Conservation (phyloP, 2,113 vertebrate species). For the Rhineura floridana region DNA sequence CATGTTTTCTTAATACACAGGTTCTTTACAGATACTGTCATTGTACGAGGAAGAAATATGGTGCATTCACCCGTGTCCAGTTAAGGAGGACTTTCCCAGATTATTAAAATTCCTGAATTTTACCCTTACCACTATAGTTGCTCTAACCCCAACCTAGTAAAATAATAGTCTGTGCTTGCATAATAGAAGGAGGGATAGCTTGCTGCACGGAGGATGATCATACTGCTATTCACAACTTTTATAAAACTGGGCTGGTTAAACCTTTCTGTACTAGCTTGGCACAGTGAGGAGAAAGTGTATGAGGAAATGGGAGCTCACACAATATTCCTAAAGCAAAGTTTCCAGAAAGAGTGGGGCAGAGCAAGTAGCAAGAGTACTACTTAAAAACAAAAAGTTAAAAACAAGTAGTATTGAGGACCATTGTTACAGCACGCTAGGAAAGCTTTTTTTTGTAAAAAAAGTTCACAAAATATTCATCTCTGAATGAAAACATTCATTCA, state of each 20-base stretch:
- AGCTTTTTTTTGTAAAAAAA: too few species aligned
- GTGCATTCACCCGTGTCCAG: background rate
- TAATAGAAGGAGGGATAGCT: background rate
- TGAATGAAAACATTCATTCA: too few species aligned
- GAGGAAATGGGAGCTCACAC: background rate
- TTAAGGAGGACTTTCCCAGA: background rate
- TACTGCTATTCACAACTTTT: background rate
- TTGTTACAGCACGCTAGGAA: background rate
- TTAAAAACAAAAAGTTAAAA: too few species aligned
- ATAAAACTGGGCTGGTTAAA: too few species aligned
- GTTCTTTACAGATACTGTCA: background rate
- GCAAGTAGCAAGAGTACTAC: background rate
- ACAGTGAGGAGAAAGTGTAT: background rate
- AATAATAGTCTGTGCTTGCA: background rate
- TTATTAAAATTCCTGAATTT: background rate
- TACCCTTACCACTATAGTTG: background rate
- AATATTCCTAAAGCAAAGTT: background rate
- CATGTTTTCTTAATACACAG: background rate
- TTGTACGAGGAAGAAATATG: background rate
- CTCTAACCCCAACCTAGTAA: background rate
- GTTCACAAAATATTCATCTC: too few species aligned
- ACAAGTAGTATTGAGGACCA: background rate
- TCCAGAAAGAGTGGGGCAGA: background rate
- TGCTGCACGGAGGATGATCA: background rate
- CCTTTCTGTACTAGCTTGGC: too few species aligned